Conservation (phyloP, 2,113 vertebrate genomes). For the Bufo gargarizans region DNA sequence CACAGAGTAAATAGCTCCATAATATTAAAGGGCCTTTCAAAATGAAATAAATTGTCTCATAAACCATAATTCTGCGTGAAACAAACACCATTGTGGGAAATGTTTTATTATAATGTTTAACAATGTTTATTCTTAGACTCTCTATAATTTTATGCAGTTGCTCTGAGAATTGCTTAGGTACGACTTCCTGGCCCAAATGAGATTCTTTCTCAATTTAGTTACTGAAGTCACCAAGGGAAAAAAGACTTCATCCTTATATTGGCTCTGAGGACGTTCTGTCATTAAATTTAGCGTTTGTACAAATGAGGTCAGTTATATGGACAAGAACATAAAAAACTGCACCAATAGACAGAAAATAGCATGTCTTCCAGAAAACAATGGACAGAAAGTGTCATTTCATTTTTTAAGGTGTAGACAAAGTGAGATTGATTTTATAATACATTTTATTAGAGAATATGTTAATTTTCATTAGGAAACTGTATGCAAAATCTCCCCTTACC, state of each 20-base stretch:
- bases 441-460: no score
- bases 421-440: no score
- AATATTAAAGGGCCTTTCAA: constrained; percentile 54
- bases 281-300: background rate
- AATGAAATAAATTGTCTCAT: constrained; percentile 50
- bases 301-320: background rate
- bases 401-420: no score
- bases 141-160: constrained; percentile 3
- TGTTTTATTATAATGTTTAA: constrained; percentile 47
- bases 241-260: background rate
- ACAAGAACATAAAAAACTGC: background rate
- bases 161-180: constrained; percentile 2
- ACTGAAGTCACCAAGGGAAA: background rate
- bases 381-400: background rate
- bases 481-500: no score
- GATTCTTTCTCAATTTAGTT: constrained; percentile 6
- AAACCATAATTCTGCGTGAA: constrained; percentile 35
- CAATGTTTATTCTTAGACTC: constrained; percentile 43
- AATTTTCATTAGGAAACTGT: no score
- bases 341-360: background rate
- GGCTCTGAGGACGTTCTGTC: background rate
- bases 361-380: background rate
- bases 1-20: constrained; percentile 65
- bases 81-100: constrained; percentile 27
- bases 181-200: background rate